Evolutionary conservation across 2,113 vertebrate species (phyloP).

Genomic region (Ia io): DNA sequence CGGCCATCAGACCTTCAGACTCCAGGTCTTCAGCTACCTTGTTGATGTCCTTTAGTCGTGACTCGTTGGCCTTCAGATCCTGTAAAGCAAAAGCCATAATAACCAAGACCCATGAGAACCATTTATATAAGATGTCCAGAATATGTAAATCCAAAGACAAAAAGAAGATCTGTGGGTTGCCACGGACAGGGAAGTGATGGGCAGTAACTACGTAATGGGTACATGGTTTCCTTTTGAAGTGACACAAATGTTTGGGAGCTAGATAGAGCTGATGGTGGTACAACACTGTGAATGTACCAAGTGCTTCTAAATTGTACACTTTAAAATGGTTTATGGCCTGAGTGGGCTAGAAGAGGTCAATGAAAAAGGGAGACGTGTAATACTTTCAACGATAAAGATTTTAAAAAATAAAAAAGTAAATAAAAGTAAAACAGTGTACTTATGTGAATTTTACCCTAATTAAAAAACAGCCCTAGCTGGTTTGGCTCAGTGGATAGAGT

Average conservation of each 20-base stretch:
- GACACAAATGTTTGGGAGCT: not conserved
- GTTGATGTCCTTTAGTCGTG: conserved; percentile 97
- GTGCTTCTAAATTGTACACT: not conserved
- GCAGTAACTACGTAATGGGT: not conserved
- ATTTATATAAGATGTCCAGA: not conserved
- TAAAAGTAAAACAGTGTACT: too few species aligned
- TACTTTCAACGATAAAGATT: not conserved
- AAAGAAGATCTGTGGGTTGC: not conserved
- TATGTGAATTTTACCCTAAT: not conserved
- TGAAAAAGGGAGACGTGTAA: too few species aligned
- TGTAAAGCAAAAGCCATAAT: conserved; percentile 63
- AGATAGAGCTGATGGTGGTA: fast-evolving
- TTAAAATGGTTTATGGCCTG: not conserved
- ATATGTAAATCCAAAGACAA: not conserved
- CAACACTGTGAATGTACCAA: not conserved
- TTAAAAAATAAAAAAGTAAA: not conserved
- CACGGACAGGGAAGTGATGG: too few species aligned
- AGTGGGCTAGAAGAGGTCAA: too few species aligned
- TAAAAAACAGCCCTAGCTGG: too few species aligned
- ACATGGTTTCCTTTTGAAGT: not conserved
- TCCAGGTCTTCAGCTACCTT: conserved; percentile 96
- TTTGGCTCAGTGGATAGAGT: too few species aligned
- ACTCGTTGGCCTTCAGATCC: conserved; percentile 99
- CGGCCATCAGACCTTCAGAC: conserved; percentile 96
- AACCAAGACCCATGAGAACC: not conserved